Evolutionary conservation across 2,888 invertebrate species (phyloP).

Genomic region (Acleris emargana): DNA sequence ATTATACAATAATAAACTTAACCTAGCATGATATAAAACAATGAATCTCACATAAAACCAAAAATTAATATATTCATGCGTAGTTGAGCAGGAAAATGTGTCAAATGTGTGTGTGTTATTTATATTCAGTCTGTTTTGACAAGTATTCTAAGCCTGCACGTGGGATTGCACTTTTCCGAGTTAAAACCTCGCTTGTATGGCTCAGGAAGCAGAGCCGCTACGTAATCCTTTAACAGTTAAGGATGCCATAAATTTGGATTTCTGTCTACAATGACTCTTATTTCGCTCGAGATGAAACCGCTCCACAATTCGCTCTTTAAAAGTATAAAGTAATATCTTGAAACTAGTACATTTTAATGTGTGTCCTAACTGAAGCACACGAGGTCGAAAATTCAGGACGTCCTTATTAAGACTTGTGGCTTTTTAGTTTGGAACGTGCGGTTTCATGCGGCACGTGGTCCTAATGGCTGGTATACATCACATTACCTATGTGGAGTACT

Average conservation of each 20-base stretch:
- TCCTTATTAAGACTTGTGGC: not conserved
- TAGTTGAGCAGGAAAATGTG: no score
- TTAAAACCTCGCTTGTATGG: constrained; percentile 14
- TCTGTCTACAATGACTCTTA: constrained; percentile 28
- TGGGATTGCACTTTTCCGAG: constrained; percentile 23
- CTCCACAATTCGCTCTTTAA: no score
- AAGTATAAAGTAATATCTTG: no score
- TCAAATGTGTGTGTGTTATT: no score
- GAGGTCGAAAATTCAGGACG: no score
- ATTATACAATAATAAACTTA: no score
- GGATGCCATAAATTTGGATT: constrained; percentile 34
- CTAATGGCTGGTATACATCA: constrained; percentile 56
- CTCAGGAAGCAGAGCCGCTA: constrained; percentile 17
- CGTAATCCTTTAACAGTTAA: constrained; percentile 25
- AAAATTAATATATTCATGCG: no score
- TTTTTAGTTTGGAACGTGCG: not conserved
- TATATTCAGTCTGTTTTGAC: not conserved
- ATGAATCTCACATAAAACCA: no score
- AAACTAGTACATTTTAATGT: no score
- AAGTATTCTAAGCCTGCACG: constrained; percentile 6
- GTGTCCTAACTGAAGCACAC: no score
- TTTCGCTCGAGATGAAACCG: constrained; percentile 17
- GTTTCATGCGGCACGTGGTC: constrained; percentile 60
- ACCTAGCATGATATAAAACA: no score
- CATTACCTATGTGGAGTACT: constrained; percentile 61